Conservation (phyloP, 1,140 invertebrate genomes). For the Ditylenchus dipsaci region DNA sequence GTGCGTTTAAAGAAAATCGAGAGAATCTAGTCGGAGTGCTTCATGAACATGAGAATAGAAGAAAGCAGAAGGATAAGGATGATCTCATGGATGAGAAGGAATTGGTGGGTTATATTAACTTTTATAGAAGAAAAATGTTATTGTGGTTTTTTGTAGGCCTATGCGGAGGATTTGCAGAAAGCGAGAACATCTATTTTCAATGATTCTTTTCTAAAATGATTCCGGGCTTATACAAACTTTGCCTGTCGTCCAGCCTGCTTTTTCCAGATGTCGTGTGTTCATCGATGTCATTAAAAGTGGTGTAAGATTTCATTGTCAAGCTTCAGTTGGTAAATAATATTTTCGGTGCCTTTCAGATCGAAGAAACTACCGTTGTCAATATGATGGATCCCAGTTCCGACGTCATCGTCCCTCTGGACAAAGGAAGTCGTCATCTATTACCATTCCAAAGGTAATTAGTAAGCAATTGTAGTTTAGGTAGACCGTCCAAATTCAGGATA, state of each 20-base stretch:
- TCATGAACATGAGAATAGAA: constrained; percentile 19
- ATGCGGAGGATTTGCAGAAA: constrained; percentile 10
- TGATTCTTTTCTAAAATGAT: constrained; percentile 16
- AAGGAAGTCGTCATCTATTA: constrained; percentile 28
- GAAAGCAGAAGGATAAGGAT: neutral
- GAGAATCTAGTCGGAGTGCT: constrained; percentile 20
- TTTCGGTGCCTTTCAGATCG: constrained; percentile 12
- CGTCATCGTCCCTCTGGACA: constrained; percentile 14
- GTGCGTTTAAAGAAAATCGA: constrained; percentile 27
- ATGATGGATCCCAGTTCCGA: constrained; percentile 33
- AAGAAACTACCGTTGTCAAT: constrained; percentile 24
- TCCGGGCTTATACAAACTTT: constrained; percentile 11
- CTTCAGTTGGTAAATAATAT: neutral
- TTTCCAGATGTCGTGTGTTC: constrained; percentile 5
- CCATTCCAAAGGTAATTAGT: constrained; percentile 32
- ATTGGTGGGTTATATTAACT: neutral
- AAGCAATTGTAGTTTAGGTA: no score
- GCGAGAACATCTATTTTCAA: neutral
- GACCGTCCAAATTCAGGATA: no score
- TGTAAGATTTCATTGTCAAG: constrained; percentile 4
- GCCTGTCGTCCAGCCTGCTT: constrained; percentile 3
- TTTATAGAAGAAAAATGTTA: constrained; percentile 3
- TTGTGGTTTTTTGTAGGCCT: neutral
- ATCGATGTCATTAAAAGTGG: constrained; percentile 25
- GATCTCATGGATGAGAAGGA: neutral